Conservation (phyloP, 2,888 invertebrate species). For the Pristionchus japonicus region DNA sequence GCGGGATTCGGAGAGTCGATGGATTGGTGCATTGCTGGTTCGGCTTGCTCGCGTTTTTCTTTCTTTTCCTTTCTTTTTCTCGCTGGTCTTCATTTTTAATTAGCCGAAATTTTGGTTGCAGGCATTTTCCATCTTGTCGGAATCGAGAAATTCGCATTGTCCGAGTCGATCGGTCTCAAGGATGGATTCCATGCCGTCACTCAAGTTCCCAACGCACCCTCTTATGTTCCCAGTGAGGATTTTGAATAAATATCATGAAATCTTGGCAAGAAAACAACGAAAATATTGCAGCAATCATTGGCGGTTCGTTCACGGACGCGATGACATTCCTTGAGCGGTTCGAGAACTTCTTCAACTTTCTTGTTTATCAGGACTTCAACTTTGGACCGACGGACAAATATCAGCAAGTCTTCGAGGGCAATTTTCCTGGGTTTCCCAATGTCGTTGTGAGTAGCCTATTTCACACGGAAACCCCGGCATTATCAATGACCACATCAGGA, state of each 20-base stretch:
- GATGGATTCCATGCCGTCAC: not conserved
- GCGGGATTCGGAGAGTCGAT: not conserved
- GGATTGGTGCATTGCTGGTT: conserved; percentile 14
- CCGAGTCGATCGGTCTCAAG: not conserved
- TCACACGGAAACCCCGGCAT: not conserved
- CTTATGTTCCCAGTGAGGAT: conserved; percentile 8
- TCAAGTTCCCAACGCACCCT: not conserved
- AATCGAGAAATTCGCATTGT: not conserved
- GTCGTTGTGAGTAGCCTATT: not conserved
- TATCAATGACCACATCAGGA: not conserved
- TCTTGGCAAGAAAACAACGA: not conserved
- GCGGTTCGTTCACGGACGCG: not conserved
- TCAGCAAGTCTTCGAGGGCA: not conserved
- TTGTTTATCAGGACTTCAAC: not conserved
- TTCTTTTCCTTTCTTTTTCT: not conserved
- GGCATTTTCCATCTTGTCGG: conserved; percentile 5
- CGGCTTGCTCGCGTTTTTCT: not conserved
- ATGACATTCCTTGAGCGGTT: not conserved
- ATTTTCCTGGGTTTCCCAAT: not conserved
- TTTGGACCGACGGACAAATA: not conserved
- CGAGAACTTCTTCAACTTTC: not conserved
- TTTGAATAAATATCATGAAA: too few species aligned
- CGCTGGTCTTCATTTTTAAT: not conserved
- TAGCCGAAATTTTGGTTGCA: not conserved
- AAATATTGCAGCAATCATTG: conserved; percentile 20